Conservation (phyloP, 2,113 vertebrate genomes). For the Apodemus speciosus region DNA sequence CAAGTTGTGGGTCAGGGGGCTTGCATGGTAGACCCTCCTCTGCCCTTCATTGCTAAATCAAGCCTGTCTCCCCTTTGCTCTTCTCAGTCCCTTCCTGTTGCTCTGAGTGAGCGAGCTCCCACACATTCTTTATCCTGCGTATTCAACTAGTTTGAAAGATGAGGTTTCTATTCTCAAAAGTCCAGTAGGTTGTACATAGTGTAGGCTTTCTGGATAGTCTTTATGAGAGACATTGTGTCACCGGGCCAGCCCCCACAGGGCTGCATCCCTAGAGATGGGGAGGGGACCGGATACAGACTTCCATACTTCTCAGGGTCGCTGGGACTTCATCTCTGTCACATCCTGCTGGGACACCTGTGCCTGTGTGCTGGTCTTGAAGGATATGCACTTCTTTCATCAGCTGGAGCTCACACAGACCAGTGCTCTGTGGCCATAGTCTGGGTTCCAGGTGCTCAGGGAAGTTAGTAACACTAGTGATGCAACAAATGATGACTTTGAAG, state of each 20-base stretch:
- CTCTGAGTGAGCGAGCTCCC: neutral
- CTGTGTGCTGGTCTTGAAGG: neutral
- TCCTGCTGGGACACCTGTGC: neutral
- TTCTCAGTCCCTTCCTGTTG: neutral
- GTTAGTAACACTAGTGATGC: neutral
- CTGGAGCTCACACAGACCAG: neutral
- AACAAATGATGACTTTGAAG: neutral
- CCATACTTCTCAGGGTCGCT: neutral
- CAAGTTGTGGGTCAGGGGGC: neutral
- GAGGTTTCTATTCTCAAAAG: neutral
- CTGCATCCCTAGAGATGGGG: neutral
- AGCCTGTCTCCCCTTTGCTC: neutral
- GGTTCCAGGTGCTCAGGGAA: neutral
- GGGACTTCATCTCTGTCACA: neutral
- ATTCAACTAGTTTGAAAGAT: neutral
- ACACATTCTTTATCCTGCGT: neutral
- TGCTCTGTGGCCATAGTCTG: neutral
- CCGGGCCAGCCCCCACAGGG: neutral
- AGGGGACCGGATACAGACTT: accelerated
- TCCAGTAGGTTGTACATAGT: neutral
- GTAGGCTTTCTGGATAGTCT: neutral
- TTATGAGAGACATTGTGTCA: neutral
- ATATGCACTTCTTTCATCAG: neutral
- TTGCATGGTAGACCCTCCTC: neutral
- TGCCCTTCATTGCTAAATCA: neutral